Evolutionary conservation across 2,888 invertebrate genomes (phyloP).

Genomic region (Coremacera marginata): DNA sequence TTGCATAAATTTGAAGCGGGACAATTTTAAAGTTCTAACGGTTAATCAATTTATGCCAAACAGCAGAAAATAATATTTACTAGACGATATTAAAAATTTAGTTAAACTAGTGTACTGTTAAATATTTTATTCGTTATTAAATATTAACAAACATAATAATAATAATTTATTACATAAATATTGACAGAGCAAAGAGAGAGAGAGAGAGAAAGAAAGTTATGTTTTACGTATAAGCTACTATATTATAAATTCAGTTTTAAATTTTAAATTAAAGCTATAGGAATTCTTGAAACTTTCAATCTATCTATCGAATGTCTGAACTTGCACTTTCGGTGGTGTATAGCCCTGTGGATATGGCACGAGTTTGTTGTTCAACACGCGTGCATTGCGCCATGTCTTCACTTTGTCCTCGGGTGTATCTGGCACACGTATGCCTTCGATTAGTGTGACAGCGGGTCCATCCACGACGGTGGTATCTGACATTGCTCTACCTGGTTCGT

Average conservation of each 20-base stretch:
- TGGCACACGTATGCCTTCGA: slow-evolving; percentile 82
- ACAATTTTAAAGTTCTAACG: slow-evolving; percentile 62
- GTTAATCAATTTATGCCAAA: slow-evolving; percentile 64
- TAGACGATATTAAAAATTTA: not conserved
- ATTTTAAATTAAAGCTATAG: not conserved
- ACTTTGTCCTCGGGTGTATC: slow-evolving; percentile 84
- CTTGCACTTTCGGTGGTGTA: slow-evolving; percentile 73
- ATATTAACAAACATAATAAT: not conserved
- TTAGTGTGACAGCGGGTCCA: slow-evolving; percentile 72
- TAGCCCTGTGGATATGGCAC: slow-evolving; percentile 81
- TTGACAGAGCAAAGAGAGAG: not conserved
- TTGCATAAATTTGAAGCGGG: slow-evolving; percentile 54
- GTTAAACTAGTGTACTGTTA: not conserved
- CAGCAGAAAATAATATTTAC: slow-evolving; percentile 11
- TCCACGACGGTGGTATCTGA: slow-evolving; percentile 58
- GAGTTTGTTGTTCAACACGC: slow-evolving; percentile 87
- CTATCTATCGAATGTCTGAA: slow-evolving; percentile 60
- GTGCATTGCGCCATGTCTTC: slow-evolving; percentile 88
- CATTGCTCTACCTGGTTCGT: slow-evolving; percentile 41
- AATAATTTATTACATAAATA: not conserved
- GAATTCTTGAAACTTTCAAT: not conserved
- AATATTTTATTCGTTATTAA: not conserved
- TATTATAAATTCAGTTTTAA: not conserved
- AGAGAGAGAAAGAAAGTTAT: not conserved
- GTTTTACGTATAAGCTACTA: not conserved